phyloP scores from a whole-genome alignment of 2,797 vertebrate genomes.

The Apogon talboti region DNA sequence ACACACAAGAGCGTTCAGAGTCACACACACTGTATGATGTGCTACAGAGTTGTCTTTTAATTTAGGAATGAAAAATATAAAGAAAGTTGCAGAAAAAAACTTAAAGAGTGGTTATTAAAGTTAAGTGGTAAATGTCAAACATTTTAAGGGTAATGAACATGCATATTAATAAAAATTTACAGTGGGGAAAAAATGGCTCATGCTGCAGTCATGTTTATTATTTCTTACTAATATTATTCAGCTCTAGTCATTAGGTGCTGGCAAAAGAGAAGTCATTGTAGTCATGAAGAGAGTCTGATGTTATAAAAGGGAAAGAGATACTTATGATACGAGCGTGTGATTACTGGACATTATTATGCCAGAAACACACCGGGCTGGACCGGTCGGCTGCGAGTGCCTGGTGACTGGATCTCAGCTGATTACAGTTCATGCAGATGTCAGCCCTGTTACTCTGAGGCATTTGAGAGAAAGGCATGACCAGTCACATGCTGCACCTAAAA shows the following conservation, averaged over 20 bases:
- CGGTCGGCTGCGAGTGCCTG: conserved; percentile 16
- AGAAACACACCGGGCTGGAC: neutral
- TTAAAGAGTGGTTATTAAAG: neutral
- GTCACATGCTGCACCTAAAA: conserved; percentile 74
- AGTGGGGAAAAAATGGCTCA: too few relatives aligned
- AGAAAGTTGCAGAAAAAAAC: neutral
- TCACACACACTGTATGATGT: neutral
- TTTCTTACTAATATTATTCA: too few relatives aligned
- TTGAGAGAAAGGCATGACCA: conserved; percentile 74
- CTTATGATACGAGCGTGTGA: neutral
- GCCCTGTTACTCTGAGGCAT: conserved; percentile 63
- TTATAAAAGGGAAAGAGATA: neutral
- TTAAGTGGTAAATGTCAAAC: too few relatives aligned
- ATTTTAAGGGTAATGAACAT: too few relatives aligned
- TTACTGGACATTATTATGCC: accelerated
- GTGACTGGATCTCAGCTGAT: conserved; percentile 63
- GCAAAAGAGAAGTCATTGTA: neutral
- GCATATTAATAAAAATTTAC: too few relatives aligned
- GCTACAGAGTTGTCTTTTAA: neutral
- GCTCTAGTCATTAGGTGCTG: too few relatives aligned
- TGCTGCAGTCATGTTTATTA: too few relatives aligned
- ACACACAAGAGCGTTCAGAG: neutral
- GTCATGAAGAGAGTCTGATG: neutral
- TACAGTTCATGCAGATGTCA: conserved; percentile 55
- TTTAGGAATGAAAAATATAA: neutral